A percentile compares a stretch with the other conserved stretches of the same genome.
phyloP scores from a whole-genome alignment of 2,113 vertebrate genomes.

The Phaethon lepturus region DNA sequence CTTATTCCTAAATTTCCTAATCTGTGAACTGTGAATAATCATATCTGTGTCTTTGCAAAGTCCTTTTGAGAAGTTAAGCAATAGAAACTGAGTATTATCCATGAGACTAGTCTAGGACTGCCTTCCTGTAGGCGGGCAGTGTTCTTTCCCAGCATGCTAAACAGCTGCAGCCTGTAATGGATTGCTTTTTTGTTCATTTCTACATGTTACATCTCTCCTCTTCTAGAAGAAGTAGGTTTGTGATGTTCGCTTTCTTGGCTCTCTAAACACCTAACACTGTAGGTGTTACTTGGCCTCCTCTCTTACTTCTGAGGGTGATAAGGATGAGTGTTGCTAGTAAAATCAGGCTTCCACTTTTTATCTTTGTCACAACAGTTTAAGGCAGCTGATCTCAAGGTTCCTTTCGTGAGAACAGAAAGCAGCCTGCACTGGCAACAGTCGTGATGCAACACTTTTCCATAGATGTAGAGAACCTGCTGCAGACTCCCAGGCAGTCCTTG shows the following conservation, averaged over 20 bases:
- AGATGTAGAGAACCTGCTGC: neutral
- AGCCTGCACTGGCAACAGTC: neutral
- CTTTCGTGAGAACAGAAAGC: neutral
- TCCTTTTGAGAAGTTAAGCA: neutral
- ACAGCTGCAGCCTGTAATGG: neutral
- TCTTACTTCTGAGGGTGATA: neutral
- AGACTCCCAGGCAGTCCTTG: neutral
- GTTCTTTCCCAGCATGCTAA: neutral
- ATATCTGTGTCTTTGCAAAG: neutral
- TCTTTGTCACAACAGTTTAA: neutral
- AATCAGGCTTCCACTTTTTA: neutral
- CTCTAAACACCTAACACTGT: too few relatives aligned
- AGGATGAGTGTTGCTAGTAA: neutral
- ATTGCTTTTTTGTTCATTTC: neutral
- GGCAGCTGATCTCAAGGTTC: neutral
- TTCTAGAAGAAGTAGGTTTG: neutral
- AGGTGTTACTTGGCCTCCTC: neutral
- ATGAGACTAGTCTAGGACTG: neutral
- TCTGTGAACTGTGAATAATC: neutral
- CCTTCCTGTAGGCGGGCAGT: neutral
- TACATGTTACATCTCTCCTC: accelerated
- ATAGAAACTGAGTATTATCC: neutral
- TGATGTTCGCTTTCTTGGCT: neutral
- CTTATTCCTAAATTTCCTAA: neutral
- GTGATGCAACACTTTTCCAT: neutral